Conservation (phyloP, 2,797 vertebrate genomes). For the Morus bassanus region DNA sequence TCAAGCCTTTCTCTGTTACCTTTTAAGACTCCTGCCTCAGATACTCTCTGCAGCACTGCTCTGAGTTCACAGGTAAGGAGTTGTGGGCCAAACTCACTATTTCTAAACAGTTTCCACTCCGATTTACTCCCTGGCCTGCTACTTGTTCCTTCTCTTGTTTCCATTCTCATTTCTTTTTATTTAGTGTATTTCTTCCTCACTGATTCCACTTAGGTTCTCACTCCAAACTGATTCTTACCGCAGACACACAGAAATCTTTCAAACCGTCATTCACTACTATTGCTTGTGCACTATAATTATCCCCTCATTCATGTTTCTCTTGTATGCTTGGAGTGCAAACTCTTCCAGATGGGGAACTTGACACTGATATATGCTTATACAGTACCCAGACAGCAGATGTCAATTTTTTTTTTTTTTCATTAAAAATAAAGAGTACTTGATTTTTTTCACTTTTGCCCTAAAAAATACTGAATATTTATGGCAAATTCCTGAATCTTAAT, state of each 20-base stretch:
- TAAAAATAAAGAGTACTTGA: background rate
- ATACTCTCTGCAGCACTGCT: background rate
- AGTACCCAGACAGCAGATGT: background rate
- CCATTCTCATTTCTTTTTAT: background rate
- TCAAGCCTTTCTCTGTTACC: background rate
- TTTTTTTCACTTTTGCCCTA: background rate
- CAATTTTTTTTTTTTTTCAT: background rate
- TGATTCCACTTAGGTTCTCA: background rate
- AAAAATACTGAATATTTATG: background rate
- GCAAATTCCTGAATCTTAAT: background rate
- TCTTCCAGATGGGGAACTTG: background rate
- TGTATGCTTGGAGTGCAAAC: background rate
- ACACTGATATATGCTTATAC: background rate
- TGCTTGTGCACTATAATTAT: background rate
- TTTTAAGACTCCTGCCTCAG: background rate
- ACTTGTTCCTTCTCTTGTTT: background rate
- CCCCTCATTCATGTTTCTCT: background rate
- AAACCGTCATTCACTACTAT: background rate
- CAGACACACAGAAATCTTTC: background rate
- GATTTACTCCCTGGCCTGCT: background rate
- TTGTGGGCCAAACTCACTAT: background rate
- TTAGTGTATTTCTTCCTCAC: background rate
- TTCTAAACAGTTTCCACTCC: background rate
- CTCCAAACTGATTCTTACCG: background rate
- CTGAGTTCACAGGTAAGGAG: background rate